Evolutionary conservation across 2,888 invertebrate genomes (phyloP), one percentile per base, ranked within the genome.

Genomic region (Zaprionus obscuricornis): DNA sequence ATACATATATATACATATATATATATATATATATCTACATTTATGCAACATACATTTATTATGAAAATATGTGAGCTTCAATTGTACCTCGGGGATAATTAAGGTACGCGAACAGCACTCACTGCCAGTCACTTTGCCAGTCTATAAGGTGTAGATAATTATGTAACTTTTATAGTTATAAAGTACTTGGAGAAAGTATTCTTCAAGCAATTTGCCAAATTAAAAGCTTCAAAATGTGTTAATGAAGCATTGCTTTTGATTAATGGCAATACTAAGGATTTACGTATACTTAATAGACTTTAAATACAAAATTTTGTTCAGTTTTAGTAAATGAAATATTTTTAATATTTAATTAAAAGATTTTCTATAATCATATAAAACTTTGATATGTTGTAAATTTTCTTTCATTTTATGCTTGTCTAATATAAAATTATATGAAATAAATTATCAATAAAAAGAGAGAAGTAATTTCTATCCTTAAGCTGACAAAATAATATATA

Each of bases 241-340:
- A 74, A 79, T 81, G 43, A 66, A 81, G 76, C 52, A 52, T 45
- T 34, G 10, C 7, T 6, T n/a, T 47, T 66, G 71, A 76, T 74
- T 60, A 74, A 76, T 76, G 63, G 17, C 16, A n/a, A n/a, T n/a
- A n/a, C n/a, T n/a, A n/a, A n/a, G n/a, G n/a, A n/a, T n/a, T n/a
- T n/a, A n/a, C n/a, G n/a, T n/a, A n/a, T n/a, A n/a, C n/a, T n/a
- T n/a, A n/a, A n/a, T n/a, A n/a, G n/a, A n/a, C n/a, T n/a, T n/a
- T n/a, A n/a, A n/a, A n/a, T n/a, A n/a, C n/a, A n/a, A n/a, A n/a
- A n/a, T n/a, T n/a, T n/a, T n/a, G n/a, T n/a, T n/a, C n/a, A n/a
- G n/a, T n/a, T n/a, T n/a, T n/a, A n/a, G n/a, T n/a, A n/a, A n/a
- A n/a, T n/a, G n/a, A n/a, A n/a, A n/a, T n/a, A n/a, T n/a, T n/a